Evolutionary conservation across 1,140 invertebrate genomes (phyloP).

Genomic region (Drosophila sucinea): DNA sequence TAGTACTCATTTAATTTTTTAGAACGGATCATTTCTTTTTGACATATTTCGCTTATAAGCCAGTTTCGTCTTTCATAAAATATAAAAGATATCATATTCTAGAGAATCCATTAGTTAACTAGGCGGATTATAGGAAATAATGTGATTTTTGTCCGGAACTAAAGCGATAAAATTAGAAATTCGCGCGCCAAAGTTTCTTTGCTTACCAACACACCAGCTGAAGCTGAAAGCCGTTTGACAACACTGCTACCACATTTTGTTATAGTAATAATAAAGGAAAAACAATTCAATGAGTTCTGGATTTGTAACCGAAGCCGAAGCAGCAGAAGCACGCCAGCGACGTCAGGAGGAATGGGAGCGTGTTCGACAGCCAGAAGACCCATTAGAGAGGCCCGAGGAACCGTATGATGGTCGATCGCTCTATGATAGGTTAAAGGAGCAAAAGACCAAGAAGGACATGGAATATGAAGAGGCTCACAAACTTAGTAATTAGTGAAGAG

Average conservation of each 20-base stretch:
- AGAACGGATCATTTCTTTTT: too few relatives aligned
- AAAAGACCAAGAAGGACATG: constrained; percentile 94
- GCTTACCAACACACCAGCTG: not conserved
- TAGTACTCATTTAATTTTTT: too few relatives aligned
- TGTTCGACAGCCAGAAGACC: constrained; percentile 93
- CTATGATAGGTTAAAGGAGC: constrained; percentile 95
- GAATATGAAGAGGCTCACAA: constrained; percentile 98
- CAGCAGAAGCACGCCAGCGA: constrained; percentile 89
- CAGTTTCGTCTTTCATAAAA: not conserved
- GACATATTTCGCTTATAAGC: too few relatives aligned
- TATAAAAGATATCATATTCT: not conserved
- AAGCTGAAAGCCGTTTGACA: not conserved
- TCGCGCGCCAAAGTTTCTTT: not conserved
- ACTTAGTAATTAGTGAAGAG: constrained; percentile 87
- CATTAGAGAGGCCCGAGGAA: constrained; percentile 94
- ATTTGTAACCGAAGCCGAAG: constrained; percentile 94
- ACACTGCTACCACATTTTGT: constrained; percentile 2
- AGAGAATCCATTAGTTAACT: not conserved
- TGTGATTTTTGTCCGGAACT: not conserved
- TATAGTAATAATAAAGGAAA: constrained; percentile 14
- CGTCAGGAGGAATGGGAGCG: constrained; percentile 98
- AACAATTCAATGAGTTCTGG: constrained; percentile 89
- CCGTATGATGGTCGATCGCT: constrained; percentile 91
- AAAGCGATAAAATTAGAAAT: not conserved
- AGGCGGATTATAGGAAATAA: not conserved